Conservation (phyloP, 2,797 vertebrate genomes). For the Carduelis carduelis region DNA sequence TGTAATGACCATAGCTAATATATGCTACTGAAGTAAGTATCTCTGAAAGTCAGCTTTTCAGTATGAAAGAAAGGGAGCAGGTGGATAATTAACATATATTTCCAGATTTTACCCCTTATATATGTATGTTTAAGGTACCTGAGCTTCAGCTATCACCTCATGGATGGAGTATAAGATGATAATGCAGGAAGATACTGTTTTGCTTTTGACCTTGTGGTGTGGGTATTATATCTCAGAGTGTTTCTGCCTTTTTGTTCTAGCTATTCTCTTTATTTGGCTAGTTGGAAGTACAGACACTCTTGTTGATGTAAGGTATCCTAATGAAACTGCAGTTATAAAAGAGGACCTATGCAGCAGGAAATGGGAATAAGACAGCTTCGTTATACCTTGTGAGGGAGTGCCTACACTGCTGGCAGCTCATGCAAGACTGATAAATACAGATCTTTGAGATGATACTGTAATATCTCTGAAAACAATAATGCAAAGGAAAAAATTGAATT, state of each 20-base stretch:
- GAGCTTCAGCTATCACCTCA: neutral
- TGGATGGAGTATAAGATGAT: neutral
- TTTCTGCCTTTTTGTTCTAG: neutral
- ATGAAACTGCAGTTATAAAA: neutral
- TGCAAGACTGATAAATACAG: neutral
- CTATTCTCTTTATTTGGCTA: neutral
- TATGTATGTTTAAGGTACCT: neutral
- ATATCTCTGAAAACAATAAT: neutral
- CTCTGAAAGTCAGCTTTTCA: neutral
- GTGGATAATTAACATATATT: neutral
- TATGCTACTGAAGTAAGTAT: constrained; percentile 3
- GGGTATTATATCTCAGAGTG: neutral
- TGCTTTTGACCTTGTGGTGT: neutral
- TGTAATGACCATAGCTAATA: constrained; percentile 40
- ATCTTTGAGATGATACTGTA: neutral
- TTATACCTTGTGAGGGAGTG: neutral
- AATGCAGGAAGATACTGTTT: neutral
- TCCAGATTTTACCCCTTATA: neutral
- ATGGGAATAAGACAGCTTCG: neutral
- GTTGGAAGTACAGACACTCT: neutral
- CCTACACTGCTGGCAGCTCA: neutral
- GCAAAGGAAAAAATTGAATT: neutral
- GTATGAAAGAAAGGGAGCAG: neutral
- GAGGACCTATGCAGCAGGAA: neutral
- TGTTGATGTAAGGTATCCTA: neutral